Percentiles rank a stretch among this genome's conserved stretches.
phyloP scores from a whole-genome alignment of 2,888 invertebrate genomes.

The Leptinotarsa tumamoca region DNA sequence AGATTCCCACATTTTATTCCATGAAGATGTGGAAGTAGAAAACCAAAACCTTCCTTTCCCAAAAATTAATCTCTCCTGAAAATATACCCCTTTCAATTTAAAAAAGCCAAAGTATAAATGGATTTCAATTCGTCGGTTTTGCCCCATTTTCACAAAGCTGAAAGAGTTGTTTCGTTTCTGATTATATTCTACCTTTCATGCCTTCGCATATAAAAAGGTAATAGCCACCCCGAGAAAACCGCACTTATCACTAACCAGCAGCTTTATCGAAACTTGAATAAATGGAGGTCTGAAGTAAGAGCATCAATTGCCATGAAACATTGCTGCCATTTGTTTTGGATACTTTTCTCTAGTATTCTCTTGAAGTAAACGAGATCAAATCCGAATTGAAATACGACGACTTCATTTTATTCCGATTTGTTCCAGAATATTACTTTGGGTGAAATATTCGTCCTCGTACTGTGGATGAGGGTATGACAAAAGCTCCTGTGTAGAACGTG shows the following conservation, averaged over 20 bases:
- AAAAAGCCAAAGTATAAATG: too few relatives aligned
- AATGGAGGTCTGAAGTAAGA: constrained; percentile 32
- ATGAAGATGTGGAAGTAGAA: too few relatives aligned
- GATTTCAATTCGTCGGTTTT: too few relatives aligned
- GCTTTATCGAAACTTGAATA: constrained; percentile 17
- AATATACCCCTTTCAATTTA: too few relatives aligned
- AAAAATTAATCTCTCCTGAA: too few relatives aligned
- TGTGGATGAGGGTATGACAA: neutral
- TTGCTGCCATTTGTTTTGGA: constrained; percentile 58
- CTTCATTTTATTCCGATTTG: constrained; percentile 39
- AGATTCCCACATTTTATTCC: too few relatives aligned
- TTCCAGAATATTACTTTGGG: constrained; percentile 10
- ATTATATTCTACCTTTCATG: neutral
- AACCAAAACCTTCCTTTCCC: too few relatives aligned
- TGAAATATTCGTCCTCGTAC: constrained; percentile 11
- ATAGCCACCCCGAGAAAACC: neutral
- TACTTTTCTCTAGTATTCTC: constrained; percentile 42
- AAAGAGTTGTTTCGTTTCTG: neutral
- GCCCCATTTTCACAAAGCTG: too few relatives aligned
- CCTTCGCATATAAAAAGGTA: constrained; percentile 8
- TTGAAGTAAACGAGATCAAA: constrained; percentile 36
- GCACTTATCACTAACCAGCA: neutral
- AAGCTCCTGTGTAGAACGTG: neutral
- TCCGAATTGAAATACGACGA: constrained; percentile 36
- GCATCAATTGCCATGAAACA: constrained; percentile 62